A percentile compares a stretch with the other conserved stretches of the same genome.
These are phyloP conservation scores for Spea multiplicata DNA, from an alignment of 2,113 vertebrate genomes.

Conservation along the genomic window DNA sequence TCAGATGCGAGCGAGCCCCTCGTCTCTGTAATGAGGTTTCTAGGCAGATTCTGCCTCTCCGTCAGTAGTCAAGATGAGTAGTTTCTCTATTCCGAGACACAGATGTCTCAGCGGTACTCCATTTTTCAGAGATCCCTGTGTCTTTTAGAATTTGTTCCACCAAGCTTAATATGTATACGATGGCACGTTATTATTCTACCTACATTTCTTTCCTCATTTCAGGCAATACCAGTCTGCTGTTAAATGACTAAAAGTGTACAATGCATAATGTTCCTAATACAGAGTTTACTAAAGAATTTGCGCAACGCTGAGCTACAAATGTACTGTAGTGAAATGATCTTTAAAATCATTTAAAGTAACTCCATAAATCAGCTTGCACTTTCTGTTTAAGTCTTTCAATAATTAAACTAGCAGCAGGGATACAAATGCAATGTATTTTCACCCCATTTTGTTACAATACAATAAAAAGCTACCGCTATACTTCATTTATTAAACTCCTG, in stretches of 20 bases:
- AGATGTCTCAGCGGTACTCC: not conserved
- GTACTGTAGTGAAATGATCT: conserved; percentile 19
- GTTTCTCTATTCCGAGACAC: too few relatives aligned
- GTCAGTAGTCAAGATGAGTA: too few relatives aligned
- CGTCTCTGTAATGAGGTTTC: too few relatives aligned
- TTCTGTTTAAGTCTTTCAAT: conserved; percentile 37
- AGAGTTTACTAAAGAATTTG: not conserved
- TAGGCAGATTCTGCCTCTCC: too few relatives aligned
- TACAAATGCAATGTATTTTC: conserved; percentile 20
- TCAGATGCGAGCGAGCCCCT: too few relatives aligned
- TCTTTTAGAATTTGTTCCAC: not conserved
- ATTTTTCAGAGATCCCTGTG: not conserved
- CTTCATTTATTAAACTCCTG: too few relatives aligned
- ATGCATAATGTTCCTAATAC: conserved; percentile 16
- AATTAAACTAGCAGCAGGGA: conserved; percentile 34
- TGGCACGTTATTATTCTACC: not conserved
- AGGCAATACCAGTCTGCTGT: not conserved
- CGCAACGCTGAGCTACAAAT: conserved; percentile 19
- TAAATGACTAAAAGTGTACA: not conserved
- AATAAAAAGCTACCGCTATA: not conserved
- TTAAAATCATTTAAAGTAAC: conserved; percentile 30
- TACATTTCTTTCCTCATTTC: not conserved
- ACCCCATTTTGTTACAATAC: not conserved
- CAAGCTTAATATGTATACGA: not conserved
- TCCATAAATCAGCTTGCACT: conserved; percentile 14